These are phyloP conservation scores for Megalops cyprinoides DNA, from an alignment of 2,797 vertebrate genomes.

Conservation along the genomic window DNA sequence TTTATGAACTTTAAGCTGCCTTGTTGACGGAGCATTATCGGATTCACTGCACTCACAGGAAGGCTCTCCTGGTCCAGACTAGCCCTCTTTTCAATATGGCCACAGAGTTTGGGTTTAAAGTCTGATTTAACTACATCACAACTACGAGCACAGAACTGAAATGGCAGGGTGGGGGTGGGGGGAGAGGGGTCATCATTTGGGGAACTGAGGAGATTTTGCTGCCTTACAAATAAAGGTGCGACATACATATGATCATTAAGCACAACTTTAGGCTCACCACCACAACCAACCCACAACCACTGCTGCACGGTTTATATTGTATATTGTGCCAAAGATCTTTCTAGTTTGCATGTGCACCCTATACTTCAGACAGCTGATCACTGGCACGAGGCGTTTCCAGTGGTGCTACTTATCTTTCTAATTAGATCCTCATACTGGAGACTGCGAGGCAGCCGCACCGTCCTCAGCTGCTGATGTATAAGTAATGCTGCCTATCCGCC, in stretches of 20 bases:
- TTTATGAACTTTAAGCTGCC: too few relatives aligned
- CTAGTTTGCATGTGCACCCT: neutral
- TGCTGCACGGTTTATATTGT: too few relatives aligned
- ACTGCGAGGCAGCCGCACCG: neutral
- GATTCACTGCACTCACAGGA: neutral
- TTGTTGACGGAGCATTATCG: neutral
- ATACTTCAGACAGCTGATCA: neutral
- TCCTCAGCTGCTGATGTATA: neutral
- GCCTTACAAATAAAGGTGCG: too few relatives aligned
- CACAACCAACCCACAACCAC: too few relatives aligned
- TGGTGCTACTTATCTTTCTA: neutral
- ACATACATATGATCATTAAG: too few relatives aligned
- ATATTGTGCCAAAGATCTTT: neutral
- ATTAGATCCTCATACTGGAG: conserved; percentile 3
- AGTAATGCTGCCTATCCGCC: neutral
- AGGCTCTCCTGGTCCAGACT: neutral
- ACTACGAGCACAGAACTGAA: too few relatives aligned
- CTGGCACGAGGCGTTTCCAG: conserved; percentile 1
- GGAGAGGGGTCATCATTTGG: too few relatives aligned
- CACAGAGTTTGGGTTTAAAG: neutral
- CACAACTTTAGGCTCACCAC: too few relatives aligned
- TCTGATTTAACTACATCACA: too few relatives aligned
- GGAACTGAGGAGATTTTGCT: too few relatives aligned
- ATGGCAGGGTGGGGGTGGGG: too few relatives aligned
- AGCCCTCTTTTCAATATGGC: neutral